phyloP scores from a whole-genome alignment of 2,888 invertebrate genomes.

The Watsonalla cultraria region DNA sequence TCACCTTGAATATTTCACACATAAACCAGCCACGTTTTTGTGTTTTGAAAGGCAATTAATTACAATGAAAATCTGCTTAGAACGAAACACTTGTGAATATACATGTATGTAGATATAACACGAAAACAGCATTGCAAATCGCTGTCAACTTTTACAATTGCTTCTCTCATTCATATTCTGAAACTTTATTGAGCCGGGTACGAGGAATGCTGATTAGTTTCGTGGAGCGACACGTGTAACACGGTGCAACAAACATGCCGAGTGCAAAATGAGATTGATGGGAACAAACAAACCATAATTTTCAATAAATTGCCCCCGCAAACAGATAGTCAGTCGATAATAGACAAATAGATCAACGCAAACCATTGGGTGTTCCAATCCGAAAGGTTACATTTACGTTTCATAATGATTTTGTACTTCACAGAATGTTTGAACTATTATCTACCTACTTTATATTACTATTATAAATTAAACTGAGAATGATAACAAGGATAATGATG shows the following conservation, averaged over 20 bases:
- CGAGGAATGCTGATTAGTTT: slow-evolving; percentile 1
- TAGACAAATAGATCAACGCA: too few species aligned
- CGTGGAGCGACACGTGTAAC: slow-evolving; percentile 1
- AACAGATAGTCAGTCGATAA: background rate
- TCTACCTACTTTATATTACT: too few species aligned
- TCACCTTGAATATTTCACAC: background rate
- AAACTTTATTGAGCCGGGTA: background rate
- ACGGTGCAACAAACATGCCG: background rate
- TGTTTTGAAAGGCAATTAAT: slow-evolving; percentile 4
- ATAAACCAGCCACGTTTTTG: slow-evolving; percentile 1
- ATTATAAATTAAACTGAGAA: too few species aligned
- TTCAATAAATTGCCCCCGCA: background rate
- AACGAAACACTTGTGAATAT: slow-evolving; percentile 1
- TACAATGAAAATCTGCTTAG: slow-evolving; percentile 3
- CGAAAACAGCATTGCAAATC: background rate
- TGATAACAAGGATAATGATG: too few species aligned
- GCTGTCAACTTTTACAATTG: slow-evolving; percentile 2
- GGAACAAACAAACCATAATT: background rate
- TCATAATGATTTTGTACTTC: too few species aligned
- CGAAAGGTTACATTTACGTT: too few species aligned
- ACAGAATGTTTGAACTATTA: too few species aligned
- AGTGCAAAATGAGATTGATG: background rate
- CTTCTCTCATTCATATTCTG: slow-evolving; percentile 1
- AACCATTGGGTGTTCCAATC: too few species aligned
- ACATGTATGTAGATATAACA: slow-evolving; percentile 2